phyloP scores from a whole-genome alignment of 2,888 invertebrate species.

The Erpobdella octoculata region DNA sequence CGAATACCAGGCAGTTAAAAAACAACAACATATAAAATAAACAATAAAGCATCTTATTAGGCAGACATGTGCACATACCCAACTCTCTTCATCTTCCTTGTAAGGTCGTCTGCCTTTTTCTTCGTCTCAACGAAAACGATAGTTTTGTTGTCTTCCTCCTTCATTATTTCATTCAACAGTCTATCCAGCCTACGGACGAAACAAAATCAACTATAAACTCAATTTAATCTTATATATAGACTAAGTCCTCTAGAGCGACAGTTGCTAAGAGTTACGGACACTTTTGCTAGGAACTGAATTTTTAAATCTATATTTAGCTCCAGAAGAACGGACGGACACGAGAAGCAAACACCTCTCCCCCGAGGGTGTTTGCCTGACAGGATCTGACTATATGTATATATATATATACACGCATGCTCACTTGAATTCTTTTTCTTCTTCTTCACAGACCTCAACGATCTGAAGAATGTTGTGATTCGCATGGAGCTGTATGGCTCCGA shows the following conservation, averaged over 20 bases:
- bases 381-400: background rate
- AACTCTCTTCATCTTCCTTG: constrained; percentile 72
- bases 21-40: background rate
- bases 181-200: constrained; percentile 61
- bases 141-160: constrained; percentile 79
- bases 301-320: no score
- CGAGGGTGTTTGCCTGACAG: background rate
- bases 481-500: constrained; percentile 83
- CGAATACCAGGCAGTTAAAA: background rate
- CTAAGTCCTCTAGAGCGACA: no score
- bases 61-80: constrained; percentile 58
- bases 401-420: background rate
- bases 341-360: background rate
- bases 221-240: background rate
- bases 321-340: no score
- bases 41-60: no score
- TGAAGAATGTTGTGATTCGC: constrained; percentile 95
- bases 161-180: constrained; percentile 71
- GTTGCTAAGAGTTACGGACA: no score
- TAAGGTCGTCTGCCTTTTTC: constrained; percentile 83
- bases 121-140: constrained; percentile 96
- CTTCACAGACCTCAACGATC: constrained; percentile 88
- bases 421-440: constrained; percentile 61
- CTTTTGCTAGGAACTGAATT: no score
- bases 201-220: background rate